Conservation (phyloP, 1,140 invertebrate species). For the Steinernema khuongi region DNA sequence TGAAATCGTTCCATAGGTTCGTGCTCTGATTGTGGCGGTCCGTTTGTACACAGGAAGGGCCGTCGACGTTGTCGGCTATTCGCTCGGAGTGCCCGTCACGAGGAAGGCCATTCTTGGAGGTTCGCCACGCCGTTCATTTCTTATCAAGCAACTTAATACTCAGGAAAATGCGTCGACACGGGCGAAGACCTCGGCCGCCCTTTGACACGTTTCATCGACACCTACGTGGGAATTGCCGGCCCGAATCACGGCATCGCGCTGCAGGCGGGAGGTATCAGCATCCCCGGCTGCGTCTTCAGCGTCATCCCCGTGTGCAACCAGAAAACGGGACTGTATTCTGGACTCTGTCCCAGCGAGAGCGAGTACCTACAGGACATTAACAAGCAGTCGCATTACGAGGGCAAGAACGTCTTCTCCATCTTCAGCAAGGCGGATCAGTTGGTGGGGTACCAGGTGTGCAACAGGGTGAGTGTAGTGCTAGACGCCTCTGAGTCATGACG, state of each 20-base stretch:
- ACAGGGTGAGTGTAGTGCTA: slow-evolving; percentile 19
- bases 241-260: slow-evolving; percentile 56
- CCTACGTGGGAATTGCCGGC: slow-evolving; percentile 54
- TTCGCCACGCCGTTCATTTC: slow-evolving; percentile 15
- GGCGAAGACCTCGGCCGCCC: slow-evolving; percentile 52
- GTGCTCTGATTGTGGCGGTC: slow-evolving; percentile 56
- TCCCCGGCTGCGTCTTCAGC: slow-evolving; percentile 54
- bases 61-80: slow-evolving; percentile 56
- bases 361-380: slow-evolving; percentile 55
- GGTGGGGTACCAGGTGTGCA: slow-evolving; percentile 50
- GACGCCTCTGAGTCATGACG: not conserved
- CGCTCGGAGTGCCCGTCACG: slow-evolving; percentile 53
- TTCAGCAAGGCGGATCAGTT: slow-evolving; percentile 47
- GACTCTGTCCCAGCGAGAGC: slow-evolving; percentile 52
- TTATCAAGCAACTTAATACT: not conserved
- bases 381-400: slow-evolving; percentile 45
- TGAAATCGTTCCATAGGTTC: slow-evolving; percentile 33
- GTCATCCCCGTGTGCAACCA: slow-evolving; percentile 51
- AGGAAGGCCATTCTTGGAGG: slow-evolving; percentile 56
- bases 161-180: slow-evolving; percentile 53
- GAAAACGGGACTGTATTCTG: slow-evolving; percentile 53
- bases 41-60: slow-evolving; percentile 52
- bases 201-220: slow-evolving; percentile 50
- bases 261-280: slow-evolving; percentile 47
- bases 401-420: slow-evolving; percentile 52